phyloP scores from a whole-genome alignment of 2,113 vertebrate species.

The Laticauda laticaudata region DNA sequence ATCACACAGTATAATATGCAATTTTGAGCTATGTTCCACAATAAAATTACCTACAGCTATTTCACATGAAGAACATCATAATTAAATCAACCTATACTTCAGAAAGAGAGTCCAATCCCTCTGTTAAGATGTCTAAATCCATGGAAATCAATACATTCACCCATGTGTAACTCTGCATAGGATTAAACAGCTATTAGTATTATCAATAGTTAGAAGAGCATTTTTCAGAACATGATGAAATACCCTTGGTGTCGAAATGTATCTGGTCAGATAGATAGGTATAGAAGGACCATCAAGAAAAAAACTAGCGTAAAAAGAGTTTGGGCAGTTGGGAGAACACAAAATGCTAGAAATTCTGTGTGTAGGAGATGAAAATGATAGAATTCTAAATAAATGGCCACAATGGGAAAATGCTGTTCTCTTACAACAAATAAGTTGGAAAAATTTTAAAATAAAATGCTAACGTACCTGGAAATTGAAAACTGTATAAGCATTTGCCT shows the following conservation, averaged over 20 bases:
- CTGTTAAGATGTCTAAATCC: not conserved
- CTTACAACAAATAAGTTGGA: not conserved
- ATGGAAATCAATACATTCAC: not conserved
- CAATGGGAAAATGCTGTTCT: not conserved
- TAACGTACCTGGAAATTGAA: not conserved
- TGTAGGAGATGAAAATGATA: accelerated
- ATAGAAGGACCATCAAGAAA: conserved; percentile 33
- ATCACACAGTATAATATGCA: not conserved
- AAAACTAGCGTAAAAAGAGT: not conserved
- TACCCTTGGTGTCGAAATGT: conserved; percentile 40
- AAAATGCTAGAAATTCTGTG: conserved; percentile 1
- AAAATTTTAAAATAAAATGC: not conserved
- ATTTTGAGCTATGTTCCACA: not conserved
- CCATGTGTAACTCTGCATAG: not conserved
- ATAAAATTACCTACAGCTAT: not conserved
- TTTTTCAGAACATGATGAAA: conserved; percentile 17
- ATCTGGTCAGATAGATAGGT: not conserved
- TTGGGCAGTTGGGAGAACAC: conserved; percentile 4
- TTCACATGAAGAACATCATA: not conserved
- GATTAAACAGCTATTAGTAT: conserved; percentile 23
- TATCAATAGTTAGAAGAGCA: not conserved
- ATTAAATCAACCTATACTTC: not conserved
- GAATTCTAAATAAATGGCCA: conserved; percentile 3
- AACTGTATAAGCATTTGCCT: not conserved
- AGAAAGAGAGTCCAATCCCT: not conserved